Conservation (phyloP, 1,140 invertebrate species). For the Lasioglossum albipes region DNA sequence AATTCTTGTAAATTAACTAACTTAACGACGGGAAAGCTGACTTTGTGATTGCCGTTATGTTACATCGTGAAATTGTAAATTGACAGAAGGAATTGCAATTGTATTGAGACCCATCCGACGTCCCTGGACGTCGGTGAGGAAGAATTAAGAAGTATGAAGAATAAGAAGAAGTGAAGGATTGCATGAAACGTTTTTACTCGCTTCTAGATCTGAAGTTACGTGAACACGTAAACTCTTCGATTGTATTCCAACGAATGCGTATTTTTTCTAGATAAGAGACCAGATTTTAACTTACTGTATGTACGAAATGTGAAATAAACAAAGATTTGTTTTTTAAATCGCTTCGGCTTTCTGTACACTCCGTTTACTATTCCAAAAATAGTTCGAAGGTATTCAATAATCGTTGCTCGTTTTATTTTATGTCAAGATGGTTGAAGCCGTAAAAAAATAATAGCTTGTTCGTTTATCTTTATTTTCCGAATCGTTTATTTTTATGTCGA, state of each 20-base stretch:
- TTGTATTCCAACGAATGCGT: conserved; percentile 10
- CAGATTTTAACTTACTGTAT: conserved; percentile 47
- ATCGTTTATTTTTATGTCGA: no score
- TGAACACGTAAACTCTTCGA: background rate
- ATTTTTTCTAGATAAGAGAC: conserved; percentile 34
- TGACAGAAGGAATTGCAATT: background rate
- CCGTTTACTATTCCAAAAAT: background rate
- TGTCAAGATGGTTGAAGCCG: no score
- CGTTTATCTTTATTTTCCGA: no score
- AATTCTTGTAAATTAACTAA: conserved; percentile 47
- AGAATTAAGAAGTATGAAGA: no score
- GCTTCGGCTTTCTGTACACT: background rate
- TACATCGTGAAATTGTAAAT: background rate
- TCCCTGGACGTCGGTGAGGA: no score
- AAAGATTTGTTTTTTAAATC: conserved; percentile 23
- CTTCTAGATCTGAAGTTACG: conserved; percentile 1
- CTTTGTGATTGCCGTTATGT: background rate
- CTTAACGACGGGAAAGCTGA: conserved; percentile 7
- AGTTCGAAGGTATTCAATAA: no score
- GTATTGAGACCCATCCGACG: background rate
- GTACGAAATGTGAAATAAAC: conserved; percentile 26
- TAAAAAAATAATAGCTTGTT: no score
- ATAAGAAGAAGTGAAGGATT: background rate
- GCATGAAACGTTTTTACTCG: background rate
- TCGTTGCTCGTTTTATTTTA: no score